Percentiles rank a stretch among this genome's conserved stretches.
phyloP scores from a whole-genome alignment of 1,140 invertebrate genomes.

The Heliconius congener region DNA sequence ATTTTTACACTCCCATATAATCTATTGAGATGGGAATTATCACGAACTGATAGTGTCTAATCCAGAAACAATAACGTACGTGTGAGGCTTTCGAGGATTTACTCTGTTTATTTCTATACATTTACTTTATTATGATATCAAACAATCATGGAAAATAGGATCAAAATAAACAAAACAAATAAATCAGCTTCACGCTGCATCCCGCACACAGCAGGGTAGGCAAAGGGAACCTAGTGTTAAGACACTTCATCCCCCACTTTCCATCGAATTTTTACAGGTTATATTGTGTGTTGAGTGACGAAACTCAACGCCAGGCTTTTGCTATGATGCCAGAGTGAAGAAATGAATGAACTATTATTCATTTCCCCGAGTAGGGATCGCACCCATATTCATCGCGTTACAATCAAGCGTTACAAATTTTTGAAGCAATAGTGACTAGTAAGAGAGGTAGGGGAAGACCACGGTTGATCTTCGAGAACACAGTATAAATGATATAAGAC shows the following conservation, averaged over 20 bases:
- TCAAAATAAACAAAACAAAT: too few relatives aligned
- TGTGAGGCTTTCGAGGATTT: neutral
- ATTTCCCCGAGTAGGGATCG: too few relatives aligned
- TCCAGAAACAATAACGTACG: neutral
- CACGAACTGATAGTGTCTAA: neutral
- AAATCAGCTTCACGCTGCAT: neutral
- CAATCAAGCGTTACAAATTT: too few relatives aligned
- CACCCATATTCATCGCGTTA: too few relatives aligned
- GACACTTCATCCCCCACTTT: neutral
- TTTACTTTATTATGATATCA: too few relatives aligned
- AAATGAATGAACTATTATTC: neutral
- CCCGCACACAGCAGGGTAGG: neutral
- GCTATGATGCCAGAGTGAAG: neutral
- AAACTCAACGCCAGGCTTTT: neutral
- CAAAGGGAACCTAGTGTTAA: neutral
- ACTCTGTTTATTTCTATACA: neutral
- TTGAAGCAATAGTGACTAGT: too few relatives aligned
- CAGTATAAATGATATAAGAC: too few relatives aligned
- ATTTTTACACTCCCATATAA: neutral
- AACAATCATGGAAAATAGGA: too few relatives aligned
- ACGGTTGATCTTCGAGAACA: too few relatives aligned
- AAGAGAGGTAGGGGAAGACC: too few relatives aligned
- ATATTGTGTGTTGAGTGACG: neutral
- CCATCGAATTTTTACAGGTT: neutral
- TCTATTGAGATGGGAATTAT: neutral